These are phyloP conservation scores for Cephus pulcher DNA, from an alignment of 2,888 invertebrate species.

Conservation along the genomic window DNA sequence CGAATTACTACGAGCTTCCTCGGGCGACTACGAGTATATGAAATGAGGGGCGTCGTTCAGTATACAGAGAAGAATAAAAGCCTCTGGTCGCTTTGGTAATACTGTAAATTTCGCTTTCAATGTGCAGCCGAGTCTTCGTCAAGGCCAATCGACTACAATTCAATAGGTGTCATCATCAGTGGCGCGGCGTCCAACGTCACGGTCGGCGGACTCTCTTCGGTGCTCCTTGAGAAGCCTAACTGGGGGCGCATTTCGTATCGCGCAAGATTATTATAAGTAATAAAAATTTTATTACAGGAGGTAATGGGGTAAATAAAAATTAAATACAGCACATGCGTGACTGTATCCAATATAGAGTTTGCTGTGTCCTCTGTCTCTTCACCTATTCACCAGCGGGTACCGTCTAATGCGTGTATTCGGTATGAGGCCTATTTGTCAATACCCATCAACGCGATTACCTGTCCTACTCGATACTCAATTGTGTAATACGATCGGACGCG, in stretches of 20 bases:
- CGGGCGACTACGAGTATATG: neutral
- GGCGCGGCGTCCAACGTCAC: neutral
- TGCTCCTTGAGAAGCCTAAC: neutral
- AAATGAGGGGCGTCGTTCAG: neutral
- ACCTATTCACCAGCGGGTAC: neutral
- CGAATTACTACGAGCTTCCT: neutral
- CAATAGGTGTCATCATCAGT: constrained; percentile 34
- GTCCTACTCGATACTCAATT: neutral
- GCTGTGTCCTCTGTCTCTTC: neutral
- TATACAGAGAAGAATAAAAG: neutral
- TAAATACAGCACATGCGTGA: neutral
- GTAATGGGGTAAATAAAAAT: neutral
- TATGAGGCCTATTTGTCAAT: neutral
- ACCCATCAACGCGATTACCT: neutral
- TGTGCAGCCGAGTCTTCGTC: constrained; percentile 44
- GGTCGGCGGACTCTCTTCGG: neutral
- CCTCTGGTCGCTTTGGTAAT: constrained; percentile 39
- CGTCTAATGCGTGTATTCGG: neutral
- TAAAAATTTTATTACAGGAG: neutral
- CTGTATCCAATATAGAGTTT: neutral
- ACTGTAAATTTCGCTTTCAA: constrained; percentile 54
- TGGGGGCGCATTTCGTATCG: neutral
- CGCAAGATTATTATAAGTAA: neutral
- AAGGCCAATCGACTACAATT: constrained; percentile 53
- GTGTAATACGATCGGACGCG: neutral